Evolutionary conservation across 1,140 invertebrate genomes (phyloP), one percentile per base, ranked within the genome.

Genomic region (Leptinotarsa texana): DNA sequence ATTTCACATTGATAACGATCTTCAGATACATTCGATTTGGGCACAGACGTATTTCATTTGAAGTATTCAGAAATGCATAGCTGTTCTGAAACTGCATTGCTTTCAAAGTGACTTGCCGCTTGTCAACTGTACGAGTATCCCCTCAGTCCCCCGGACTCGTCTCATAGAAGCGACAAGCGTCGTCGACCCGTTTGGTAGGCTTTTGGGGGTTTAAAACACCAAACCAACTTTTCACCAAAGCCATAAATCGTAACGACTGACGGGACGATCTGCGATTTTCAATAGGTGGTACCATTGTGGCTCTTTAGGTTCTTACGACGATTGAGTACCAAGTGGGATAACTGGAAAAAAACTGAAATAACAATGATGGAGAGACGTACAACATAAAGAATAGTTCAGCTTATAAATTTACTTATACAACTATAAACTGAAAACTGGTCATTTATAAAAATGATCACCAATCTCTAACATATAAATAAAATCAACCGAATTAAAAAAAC

Each of bases 221-320:
- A 76, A 80, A 76, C 80, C 73, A 81, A 81, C 81, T 82, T 83
- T 83, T 84, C 82, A 81, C 82, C 80, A 80, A 75, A 75, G 80
- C 74, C 80, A 83, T 83, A 85, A 85, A 84, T 84, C 69, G 67
- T 69, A 47, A 63, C n/a, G 42, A 22, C 27, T 71, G 75, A 74
- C 75, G 57, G 21, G 72, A 21, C 47, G 57, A 47, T 74, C 69
- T 68, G 75, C 63, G 77, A 57, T 69, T 65, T 74, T 63, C 75
- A 79, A 79, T 76, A 75, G 69, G 77, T 69, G 69, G 63, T 13
- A 57, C 66, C 24, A 68, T 17, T 33, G 66, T 18, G n/a, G 17
- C n/a, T 66, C 27, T 57, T 18, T 8, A n/a, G 51, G 15, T 57
- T 17, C 51, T 57, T 57, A 17, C 51, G 51, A 57, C 6, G 33